Evolutionary conservation across 2,797 vertebrate genomes (phyloP).

Genomic region (Simalia tracyae): DNA sequence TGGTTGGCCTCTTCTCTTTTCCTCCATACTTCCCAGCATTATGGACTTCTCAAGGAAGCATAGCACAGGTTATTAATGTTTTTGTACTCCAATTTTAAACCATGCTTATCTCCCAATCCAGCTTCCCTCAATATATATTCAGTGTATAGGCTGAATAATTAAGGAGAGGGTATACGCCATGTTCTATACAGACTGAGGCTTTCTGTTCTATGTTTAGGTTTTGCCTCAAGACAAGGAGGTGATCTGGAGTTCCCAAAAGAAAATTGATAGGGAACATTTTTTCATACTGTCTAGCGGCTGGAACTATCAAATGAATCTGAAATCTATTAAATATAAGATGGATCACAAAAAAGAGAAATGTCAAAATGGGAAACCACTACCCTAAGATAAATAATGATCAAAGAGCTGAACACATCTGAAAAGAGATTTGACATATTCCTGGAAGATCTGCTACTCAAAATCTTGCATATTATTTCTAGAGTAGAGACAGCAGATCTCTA

Average conservation of each 20-base stretch:
- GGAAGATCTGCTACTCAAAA: background rate
- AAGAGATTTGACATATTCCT: background rate
- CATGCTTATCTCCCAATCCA: background rate
- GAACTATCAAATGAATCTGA: background rate
- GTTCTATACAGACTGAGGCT: background rate
- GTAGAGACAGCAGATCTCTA: background rate
- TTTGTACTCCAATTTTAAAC: background rate
- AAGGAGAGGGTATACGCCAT: background rate
- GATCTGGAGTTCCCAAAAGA: background rate
- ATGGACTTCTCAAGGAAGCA: background rate
- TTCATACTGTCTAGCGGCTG: background rate
- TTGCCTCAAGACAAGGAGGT: background rate
- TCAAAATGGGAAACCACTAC: background rate
- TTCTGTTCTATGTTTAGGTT: background rate
- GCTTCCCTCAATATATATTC: background rate
- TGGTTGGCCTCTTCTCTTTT: background rate
- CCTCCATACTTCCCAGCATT: background rate
- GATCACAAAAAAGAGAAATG: background rate
- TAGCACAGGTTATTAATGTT: background rate
- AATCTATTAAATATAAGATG: background rate
- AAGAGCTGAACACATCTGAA: background rate
- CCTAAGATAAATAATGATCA: background rate
- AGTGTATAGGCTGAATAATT: background rate
- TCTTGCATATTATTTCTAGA: background rate
- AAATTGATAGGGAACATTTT: background rate